Base-by-base conservation (phyloP, 2,888 invertebrate species). In the Ormyrus pomaceus region DNA sequence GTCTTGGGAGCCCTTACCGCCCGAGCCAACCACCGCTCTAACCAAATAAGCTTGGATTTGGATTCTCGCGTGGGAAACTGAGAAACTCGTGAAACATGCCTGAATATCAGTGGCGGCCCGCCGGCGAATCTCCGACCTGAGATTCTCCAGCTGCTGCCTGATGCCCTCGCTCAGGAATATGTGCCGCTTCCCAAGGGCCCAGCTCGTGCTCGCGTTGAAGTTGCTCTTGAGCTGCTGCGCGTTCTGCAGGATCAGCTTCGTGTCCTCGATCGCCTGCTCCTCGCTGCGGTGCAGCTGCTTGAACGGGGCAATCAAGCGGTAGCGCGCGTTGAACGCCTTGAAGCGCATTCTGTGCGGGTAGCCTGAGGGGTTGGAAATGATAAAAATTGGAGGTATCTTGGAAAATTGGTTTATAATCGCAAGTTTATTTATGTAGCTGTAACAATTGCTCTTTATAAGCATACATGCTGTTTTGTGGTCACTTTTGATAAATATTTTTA, bases 271-370 rank as follows among this genome's bases (percentile, higher is more conserved):
- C 5, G 94, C 94, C 87, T 95, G 95, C 87, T 95, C 95, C 86
- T 95, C 95, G 72, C 92, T 92, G 19, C 94, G 91, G 6, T 94
- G 92, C 76, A 94, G 91, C 86, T 92, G 93, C 83, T 94, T 94
- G 88, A 96, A 96, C n/a, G 96, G 95, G 75, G 96, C 96, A 85
- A 98, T 92, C 88, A 97, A 93, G 84, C 96, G 93, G 92, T 98
- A 98, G 50, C 98, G 94, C 0, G 94, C 93, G 89, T 95, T 95
- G 91, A 98, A 98, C 56, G 96, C 96, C 89, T 97, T 97, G 91
- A 98, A 98, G 46, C 98, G 94, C 97, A 98, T 97, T 85, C 97
- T 93, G 91, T 98, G 98, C 48, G 98, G 98, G 91, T 96, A 97
- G 8, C 98, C 93, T 93, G 83, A n/a, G 76, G 74, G 6, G 48